Base-by-base conservation (phyloP, 2,888 invertebrate species). In the Hirudinaria manillensis region DNA sequence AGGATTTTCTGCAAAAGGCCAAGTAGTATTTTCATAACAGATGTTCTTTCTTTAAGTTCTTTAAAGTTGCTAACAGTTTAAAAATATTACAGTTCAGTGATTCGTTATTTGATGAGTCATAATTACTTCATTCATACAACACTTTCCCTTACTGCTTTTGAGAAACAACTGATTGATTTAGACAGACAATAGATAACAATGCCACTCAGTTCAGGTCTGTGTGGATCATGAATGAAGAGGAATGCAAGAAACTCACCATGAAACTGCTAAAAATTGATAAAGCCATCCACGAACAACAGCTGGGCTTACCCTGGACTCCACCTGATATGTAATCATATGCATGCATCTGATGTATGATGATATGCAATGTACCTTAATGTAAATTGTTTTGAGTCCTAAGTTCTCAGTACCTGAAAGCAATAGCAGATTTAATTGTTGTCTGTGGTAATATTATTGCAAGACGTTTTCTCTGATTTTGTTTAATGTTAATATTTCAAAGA, bases 161-260 rank as follows among this genome's bases (percentile, higher is more conserved):
- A 16, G 10, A 1, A 45, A 6, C 16, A 16, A 16, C 16, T 45
- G 10, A 45, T 16, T 45, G 10, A 16, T 45, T 61, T 29, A 72
- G 72, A 32, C 27, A n/a, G 21, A 73, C 61, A 21, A 29, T 73
- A 13, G 65, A 38, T 13, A 36, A 32, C 27, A 61, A 86, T 79
- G 80, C 81, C 13, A 83, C 82, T 78, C 85, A 85, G 80, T 85
- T 85, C 77, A 79, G 82, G 36, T 84, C 85, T 75, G 80, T 86
- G 32, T 86, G 85, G 85, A 81, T 82, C 76, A 86, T 86, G 86
- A 86, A 86, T 77, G 86, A 85, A 74, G 83, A 82, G 38, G 85
- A 85, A 72, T 81, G 83, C 74, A 83, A 84, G 77, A 81, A 81
- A 16, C 76, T 83, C 66, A 79, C 82, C 0, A 66, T 78, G 1